Conservation (phyloP, 2,113 vertebrate genomes). For the Chaetura pelagica region DNA sequence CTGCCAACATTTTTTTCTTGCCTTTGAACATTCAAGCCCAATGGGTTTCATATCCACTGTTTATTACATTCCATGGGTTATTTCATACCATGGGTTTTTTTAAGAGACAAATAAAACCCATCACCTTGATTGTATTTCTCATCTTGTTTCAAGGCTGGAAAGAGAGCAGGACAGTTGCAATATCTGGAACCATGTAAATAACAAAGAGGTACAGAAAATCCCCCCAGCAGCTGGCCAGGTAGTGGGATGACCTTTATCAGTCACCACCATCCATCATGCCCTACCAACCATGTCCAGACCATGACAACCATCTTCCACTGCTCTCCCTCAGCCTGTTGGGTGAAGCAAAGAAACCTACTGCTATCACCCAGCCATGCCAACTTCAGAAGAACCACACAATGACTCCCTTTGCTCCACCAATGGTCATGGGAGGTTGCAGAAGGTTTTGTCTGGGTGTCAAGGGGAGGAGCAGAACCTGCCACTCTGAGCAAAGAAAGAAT, state of each 20-base stretch:
- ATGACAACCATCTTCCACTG: rapidly evolving
- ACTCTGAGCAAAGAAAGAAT: background rate
- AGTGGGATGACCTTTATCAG: background rate
- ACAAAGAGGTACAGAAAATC: background rate
- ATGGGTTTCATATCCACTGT: too few species aligned
- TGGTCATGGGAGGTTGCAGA: background rate
- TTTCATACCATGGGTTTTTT: background rate
- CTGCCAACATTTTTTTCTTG: background rate
- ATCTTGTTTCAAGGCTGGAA: background rate
- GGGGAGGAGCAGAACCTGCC: background rate
- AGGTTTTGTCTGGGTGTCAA: background rate
- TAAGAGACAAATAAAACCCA: background rate
- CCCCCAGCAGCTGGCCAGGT: background rate
- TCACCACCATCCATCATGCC: background rate
- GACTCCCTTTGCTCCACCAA: background rate
- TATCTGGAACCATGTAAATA: background rate
- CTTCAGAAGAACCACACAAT: background rate
- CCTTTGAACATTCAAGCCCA: background rate
- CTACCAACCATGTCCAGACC: background rate
- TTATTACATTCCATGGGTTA: too few species aligned
- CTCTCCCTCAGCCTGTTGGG: too few species aligned
- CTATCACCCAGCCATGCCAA: background rate
- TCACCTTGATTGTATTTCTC: background rate
- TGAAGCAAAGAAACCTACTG: background rate
- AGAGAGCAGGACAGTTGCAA: background rate